Percentiles rank a stretch among this genome's conserved stretches.
These are phyloP conservation scores for Ruditapes philippinarum DNA, from an alignment of 1,140 invertebrate species.

Conservation along the genomic window DNA sequence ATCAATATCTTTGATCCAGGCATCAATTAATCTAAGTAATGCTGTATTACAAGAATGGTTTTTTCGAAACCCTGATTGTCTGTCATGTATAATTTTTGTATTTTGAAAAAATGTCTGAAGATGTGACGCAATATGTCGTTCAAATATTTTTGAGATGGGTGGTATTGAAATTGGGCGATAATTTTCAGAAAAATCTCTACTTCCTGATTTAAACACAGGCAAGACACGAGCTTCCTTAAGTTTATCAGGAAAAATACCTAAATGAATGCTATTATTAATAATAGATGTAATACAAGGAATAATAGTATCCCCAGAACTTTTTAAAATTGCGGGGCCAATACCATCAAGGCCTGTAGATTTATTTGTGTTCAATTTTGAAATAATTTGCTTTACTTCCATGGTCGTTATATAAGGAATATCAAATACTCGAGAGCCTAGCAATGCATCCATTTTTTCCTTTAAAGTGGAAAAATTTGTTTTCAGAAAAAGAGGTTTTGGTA, in stretches of 20 bases:
- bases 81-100: background rate
- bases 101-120: background rate
- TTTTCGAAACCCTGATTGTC: background rate
- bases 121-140: background rate
- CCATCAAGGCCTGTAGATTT: background rate
- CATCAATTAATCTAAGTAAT: conserved; percentile 12
- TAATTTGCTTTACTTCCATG: background rate
- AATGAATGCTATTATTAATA: background rate
- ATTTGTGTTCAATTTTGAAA: background rate
- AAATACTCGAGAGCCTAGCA: too few species aligned
- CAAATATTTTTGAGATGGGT: background rate
- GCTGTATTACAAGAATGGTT: background rate
- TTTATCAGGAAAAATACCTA: background rate
- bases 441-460: too few species aligned
- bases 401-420: background rate
- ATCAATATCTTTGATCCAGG: conserved; percentile 4
- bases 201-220: background rate
- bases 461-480: too few species aligned
- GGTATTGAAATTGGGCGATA: conserved; percentile 6
- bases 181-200: background rate
- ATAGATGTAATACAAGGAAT: background rate
- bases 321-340: background rate
- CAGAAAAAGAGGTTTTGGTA: too few species aligned
- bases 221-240: background rate
- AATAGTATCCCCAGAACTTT: background rate